Evolutionary conservation across 2,113 vertebrate genomes (phyloP).

Genomic region (Camelus dromedarius): DNA sequence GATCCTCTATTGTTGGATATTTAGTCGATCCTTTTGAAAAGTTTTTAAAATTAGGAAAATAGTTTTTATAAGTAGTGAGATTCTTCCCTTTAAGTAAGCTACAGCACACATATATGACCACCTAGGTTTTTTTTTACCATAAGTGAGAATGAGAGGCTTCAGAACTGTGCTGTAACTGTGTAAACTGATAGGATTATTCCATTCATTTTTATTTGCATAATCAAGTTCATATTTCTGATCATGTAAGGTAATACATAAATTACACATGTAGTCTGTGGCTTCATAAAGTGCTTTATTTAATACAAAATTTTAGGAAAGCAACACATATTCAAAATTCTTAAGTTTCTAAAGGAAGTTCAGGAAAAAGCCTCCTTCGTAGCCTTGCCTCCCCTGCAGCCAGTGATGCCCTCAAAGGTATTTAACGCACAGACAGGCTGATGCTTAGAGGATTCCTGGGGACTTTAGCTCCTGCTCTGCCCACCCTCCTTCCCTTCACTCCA

Average conservation of each 20-base stretch:
- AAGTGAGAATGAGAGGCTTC: conserved; percentile 35
- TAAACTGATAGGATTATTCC: background rate
- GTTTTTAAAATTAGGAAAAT: background rate
- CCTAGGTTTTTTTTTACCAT: background rate
- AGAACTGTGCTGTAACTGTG: background rate
- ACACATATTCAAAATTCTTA: background rate
- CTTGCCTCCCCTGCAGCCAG: background rate
- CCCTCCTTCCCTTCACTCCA: background rate
- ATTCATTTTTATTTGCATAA: background rate
- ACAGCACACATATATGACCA: background rate
- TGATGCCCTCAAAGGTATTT: background rate
- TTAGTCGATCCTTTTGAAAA: background rate
- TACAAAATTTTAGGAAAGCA: background rate
- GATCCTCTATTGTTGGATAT: background rate
- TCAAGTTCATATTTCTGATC: background rate
- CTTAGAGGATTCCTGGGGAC: background rate
- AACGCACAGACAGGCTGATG: background rate
- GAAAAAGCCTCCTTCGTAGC: background rate
- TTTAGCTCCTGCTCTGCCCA: background rate
- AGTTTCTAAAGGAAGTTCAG: background rate
- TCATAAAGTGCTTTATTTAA: background rate
- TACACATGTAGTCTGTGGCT: background rate
- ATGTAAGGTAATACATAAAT: background rate
- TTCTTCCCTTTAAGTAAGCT: background rate
- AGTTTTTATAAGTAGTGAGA: background rate